These are phyloP conservation scores for Lytechinus pictus DNA, from an alignment of 35 echinoderm and acorn worm genomes.

Conservation along the genomic window DNA sequence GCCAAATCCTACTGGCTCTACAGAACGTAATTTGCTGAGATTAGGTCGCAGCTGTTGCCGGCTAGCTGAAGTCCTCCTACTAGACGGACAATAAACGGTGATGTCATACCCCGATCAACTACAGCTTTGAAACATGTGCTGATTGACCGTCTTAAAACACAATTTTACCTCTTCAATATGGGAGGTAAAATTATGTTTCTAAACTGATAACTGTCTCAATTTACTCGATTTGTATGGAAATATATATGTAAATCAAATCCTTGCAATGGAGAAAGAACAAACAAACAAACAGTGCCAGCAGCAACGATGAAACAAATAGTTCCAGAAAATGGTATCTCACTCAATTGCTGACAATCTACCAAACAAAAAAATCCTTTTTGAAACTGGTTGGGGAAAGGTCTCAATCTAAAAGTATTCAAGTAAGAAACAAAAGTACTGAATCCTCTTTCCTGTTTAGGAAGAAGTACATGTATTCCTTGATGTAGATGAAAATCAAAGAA, in stretches of 20 bases:
- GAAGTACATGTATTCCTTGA: background rate
- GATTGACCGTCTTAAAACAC: background rate
- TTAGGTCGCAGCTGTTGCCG: background rate
- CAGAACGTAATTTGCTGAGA: background rate
- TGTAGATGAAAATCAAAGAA: background rate
- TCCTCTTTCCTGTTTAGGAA: background rate
- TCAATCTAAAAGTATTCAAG: background rate
- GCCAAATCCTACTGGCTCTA: conserved; percentile 7
- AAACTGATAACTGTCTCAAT: background rate
- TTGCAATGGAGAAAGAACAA: background rate
- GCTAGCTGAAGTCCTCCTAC: background rate
- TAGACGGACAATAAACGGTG: background rate
- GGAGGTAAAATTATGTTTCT: background rate
- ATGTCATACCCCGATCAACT: background rate
- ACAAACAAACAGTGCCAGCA: background rate
- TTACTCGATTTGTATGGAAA: background rate
- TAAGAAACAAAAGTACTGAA: background rate
- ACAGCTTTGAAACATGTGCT: background rate
- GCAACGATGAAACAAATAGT: background rate
- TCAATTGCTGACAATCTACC: background rate
- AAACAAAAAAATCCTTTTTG: too few species aligned
- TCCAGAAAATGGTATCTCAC: background rate
- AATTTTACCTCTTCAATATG: background rate
- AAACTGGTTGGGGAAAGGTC: background rate
- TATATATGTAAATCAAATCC: background rate